These are phyloP conservation scores for Neotragus pygmaeus DNA, from an alignment of 2,113 vertebrate genomes.

Conservation along the genomic window DNA sequence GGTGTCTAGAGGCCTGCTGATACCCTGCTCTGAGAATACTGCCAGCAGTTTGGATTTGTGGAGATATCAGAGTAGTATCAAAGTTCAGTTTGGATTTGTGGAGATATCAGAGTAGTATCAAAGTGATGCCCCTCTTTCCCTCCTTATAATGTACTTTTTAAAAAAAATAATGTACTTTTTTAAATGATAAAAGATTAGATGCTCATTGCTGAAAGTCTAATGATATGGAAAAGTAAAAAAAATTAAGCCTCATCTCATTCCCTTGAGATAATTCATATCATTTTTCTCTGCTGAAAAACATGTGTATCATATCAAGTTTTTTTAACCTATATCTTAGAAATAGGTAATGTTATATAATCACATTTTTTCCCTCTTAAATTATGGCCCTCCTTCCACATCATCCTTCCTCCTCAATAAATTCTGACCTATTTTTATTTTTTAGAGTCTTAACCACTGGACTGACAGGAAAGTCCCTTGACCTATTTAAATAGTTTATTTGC, in stretches of 20 bases:
- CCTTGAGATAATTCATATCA: not conserved
- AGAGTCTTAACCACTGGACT: not conserved
- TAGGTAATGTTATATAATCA: not conserved
- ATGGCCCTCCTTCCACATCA: not conserved
- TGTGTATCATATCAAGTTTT: not conserved
- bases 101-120: not conserved
- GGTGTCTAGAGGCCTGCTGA: not conserved
- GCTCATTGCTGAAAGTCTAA: not conserved
- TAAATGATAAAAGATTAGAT: not conserved
- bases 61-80: not conserved
- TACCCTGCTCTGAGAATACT: not conserved
- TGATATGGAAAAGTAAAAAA: not conserved
- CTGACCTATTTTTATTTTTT: not conserved
- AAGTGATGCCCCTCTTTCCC: not conserved
- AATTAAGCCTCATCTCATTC: not conserved
- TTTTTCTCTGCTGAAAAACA: not conserved
- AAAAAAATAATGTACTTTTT: not conserved
- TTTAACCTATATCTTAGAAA: not conserved
- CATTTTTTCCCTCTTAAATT: not conserved
- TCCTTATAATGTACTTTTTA: not conserved
- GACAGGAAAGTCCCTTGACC: not conserved
- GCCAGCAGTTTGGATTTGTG: not conserved
- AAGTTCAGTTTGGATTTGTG: not conserved
- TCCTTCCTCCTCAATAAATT: not conserved
- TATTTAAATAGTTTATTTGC: not conserved